phyloP scores from a whole-genome alignment of 2,797 vertebrate species.

The Syndactyla subalaris region DNA sequence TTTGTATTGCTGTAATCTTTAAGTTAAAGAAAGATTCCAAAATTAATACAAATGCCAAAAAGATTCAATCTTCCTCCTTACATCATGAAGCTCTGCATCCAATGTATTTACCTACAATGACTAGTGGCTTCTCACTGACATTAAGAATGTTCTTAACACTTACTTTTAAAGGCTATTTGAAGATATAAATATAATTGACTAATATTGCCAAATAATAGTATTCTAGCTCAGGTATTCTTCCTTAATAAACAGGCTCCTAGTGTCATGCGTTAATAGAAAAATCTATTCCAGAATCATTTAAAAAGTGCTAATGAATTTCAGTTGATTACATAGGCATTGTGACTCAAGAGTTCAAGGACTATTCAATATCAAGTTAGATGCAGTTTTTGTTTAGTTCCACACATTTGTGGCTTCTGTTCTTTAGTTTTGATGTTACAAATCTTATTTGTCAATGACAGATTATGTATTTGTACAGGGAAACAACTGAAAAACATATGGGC shows the following conservation, averaged over 20 bases:
- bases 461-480: neutral
- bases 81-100: neutral
- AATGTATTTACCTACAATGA: neutral
- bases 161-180: neutral
- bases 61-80: neutral
- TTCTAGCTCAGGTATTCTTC: neutral
- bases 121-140: neutral
- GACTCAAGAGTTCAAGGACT: neutral
- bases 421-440: neutral
- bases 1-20: slow-evolving; percentile 60
- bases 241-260: neutral
- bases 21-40: slow-evolving; percentile 38
- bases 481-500: neutral
- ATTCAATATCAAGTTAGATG: neutral
- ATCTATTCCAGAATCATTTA: neutral
- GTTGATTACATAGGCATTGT: neutral
- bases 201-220: neutral
- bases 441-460: neutral
- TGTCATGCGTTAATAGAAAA: neutral
- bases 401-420: neutral
- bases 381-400: neutral
- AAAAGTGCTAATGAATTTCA: neutral
- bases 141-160: neutral
- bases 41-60: slow-evolving; percentile 8
- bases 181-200: neutral